Conservation (phyloP, 2,888 invertebrate genomes). For the Drosophila falleni region DNA sequence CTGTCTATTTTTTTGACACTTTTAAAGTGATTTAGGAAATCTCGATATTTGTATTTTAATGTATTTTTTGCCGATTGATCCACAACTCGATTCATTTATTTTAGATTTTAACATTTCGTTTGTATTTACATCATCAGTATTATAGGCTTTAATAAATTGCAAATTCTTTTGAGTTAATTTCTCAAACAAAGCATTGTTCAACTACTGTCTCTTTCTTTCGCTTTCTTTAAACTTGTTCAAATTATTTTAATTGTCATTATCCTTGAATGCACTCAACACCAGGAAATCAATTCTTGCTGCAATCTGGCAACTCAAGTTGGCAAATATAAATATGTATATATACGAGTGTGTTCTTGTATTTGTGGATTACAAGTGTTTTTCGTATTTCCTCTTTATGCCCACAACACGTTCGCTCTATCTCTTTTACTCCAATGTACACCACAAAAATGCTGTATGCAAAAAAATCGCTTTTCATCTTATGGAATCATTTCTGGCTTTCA, state of each 20-base stretch:
- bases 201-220: not conserved
- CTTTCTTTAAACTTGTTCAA: slow-evolving; percentile 7
- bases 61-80: too few relatives aligned
- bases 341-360: slow-evolving; percentile 17
- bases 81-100: too few relatives aligned
- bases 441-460: slow-evolving; percentile 55
- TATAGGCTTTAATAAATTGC: not conserved
- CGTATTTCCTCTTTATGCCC: not conserved
- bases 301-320: slow-evolving; percentile 41
- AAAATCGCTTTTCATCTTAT: slow-evolving; percentile 74
- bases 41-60: too few relatives aligned
- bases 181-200: not conserved
- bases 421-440: slow-evolving; percentile 8
- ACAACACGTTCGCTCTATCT: not conserved
- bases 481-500: slow-evolving; percentile 72
- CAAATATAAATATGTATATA: slow-evolving; percentile 26
- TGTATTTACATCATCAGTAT: not conserved
- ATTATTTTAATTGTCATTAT: slow-evolving; percentile 57
- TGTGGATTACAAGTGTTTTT: slow-evolving; percentile 37
- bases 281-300: slow-evolving; percentile 16
- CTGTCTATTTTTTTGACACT: too few relatives aligned
- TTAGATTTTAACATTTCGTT: too few relatives aligned
- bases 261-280: slow-evolving; percentile 35
- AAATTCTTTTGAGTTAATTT: not conserved
- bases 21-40: not conserved